Evolutionary conservation across 92 coral and sea anemone species (phyloP).

Genomic region (Bergia puertoricense): DNA sequence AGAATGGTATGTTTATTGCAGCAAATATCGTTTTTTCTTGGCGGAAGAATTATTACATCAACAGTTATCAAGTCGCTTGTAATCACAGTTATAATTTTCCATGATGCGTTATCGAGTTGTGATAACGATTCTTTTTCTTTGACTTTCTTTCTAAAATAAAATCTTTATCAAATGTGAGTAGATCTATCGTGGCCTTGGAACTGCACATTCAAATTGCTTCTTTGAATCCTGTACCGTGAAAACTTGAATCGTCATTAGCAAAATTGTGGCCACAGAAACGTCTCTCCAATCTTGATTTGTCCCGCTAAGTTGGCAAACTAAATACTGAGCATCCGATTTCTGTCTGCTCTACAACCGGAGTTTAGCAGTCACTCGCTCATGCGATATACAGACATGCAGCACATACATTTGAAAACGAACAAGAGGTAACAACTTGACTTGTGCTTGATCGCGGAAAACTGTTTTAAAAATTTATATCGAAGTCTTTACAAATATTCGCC

Average conservation of each 20-base stretch:
- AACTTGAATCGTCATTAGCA: not conserved
- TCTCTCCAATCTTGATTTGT: not conserved
- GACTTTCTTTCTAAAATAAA: not conserved
- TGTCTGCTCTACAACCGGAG: not conserved
- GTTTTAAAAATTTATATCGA: not conserved
- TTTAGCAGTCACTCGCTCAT: not conserved
- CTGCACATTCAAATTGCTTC: not conserved
- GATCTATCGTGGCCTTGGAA: not conserved
- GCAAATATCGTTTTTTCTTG: not conserved
- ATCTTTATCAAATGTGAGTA: not conserved
- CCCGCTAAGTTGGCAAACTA: not conserved
- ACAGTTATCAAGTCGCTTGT: not conserved
- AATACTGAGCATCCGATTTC: not conserved
- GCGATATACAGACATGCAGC: not conserved
- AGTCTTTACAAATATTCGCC: not conserved
- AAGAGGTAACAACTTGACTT: not conserved
- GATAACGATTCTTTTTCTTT: not conserved
- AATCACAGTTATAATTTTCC: not conserved
- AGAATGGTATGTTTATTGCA: not conserved
- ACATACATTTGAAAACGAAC: not conserved
- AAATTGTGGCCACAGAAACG: conserved; percentile 19
- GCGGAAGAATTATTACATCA: not conserved
- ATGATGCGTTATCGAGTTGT: not conserved
- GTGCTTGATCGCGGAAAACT: not conserved
- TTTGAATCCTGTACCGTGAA: not conserved